phyloP scores from a whole-genome alignment of 2,113 vertebrate species.

The Antigone vipio region DNA sequence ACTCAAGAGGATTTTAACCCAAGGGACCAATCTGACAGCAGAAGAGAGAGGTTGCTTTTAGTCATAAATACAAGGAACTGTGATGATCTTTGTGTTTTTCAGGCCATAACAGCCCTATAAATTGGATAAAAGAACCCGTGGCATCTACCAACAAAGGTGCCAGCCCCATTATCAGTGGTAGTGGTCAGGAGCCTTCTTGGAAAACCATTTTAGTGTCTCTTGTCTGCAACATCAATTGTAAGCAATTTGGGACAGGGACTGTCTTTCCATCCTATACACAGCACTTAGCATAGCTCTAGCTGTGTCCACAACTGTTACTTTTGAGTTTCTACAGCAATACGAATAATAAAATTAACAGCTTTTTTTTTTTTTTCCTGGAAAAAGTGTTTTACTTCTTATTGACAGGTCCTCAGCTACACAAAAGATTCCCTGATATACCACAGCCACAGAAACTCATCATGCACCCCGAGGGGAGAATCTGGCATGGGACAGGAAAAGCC shows the following conservation, averaged over 20 bases:
- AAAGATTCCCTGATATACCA: neutral
- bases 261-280: neutral
- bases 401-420: neutral
- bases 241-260: neutral
- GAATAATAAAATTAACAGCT: neutral
- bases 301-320: neutral
- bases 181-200: neutral
- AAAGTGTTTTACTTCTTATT: neutral
- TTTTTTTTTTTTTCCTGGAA: neutral
- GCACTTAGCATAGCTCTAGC: neutral
- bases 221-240: neutral
- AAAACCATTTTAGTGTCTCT: neutral
- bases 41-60: neutral
- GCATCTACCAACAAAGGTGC: neutral
- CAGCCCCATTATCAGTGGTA: neutral
- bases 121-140: neutral
- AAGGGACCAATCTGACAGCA: neutral
- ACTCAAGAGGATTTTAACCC: conserved; percentile 8
- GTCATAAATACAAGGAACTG: neutral
- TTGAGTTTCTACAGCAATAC: neutral
- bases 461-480: neutral
- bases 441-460: neutral
- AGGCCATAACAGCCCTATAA: neutral
- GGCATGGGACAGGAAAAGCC: neutral
- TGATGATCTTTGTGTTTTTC: neutral